These are phyloP conservation scores for Xanthorhoe spadicearia DNA, from an alignment of 2,888 invertebrate genomes.

Conservation along the genomic window DNA sequence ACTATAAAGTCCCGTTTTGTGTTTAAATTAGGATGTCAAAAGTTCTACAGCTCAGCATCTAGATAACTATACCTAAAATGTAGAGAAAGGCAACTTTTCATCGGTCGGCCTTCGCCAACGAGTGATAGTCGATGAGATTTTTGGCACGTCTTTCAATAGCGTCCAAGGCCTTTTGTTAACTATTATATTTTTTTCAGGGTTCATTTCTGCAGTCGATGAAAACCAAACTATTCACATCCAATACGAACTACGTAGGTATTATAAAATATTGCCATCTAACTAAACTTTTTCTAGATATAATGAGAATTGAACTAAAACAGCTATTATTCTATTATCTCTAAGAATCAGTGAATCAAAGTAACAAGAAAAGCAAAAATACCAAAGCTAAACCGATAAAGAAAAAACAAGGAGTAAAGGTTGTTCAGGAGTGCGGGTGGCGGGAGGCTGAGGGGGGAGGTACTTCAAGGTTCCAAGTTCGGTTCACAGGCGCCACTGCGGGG, in stretches of 20 bases:
- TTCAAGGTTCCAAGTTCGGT: constrained; percentile 65
- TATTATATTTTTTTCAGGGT: constrained; percentile 16
- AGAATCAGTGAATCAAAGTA: not conserved
- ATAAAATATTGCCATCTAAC: too few species aligned
- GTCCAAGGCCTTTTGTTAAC: constrained; percentile 23
- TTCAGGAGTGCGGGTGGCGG: constrained; percentile 46
- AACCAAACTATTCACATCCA: not conserved
- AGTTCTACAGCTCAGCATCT: not conserved
- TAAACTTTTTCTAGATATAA: too few species aligned
- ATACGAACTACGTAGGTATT: not conserved
- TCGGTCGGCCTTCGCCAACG: constrained; percentile 14
- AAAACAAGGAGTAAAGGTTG: constrained; percentile 64
- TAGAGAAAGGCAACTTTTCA: constrained; percentile 13
- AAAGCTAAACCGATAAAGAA: constrained; percentile 39
- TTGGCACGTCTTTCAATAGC: constrained; percentile 30
- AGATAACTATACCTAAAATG: not conserved
- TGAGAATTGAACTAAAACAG: too few species aligned
- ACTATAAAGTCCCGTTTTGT: not conserved
- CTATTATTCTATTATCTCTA: too few species aligned
- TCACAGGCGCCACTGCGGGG: constrained; percentile 72
- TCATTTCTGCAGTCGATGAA: constrained; percentile 1
- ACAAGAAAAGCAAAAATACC: constrained; percentile 36
- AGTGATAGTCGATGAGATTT: constrained; percentile 30
- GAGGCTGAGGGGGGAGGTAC: constrained; percentile 44
- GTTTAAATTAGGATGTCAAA: not conserved